These are phyloP conservation scores for Pelmatolapia mariae DNA, from an alignment of 2,113 vertebrate genomes.

Conservation along the genomic window DNA sequence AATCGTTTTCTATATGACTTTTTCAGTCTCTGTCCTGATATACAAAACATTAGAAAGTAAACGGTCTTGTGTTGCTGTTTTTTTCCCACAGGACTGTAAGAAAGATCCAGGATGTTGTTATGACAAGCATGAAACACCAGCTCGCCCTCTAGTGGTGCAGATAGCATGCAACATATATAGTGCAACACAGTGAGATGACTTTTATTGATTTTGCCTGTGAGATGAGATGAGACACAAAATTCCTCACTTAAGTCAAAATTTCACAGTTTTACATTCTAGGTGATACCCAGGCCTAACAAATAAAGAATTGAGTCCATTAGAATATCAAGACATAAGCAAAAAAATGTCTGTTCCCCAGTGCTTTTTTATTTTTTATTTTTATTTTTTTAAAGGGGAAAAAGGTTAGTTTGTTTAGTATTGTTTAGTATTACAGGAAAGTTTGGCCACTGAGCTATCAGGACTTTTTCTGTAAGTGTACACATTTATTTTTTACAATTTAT, in stretches of 20 bases:
- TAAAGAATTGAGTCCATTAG: neutral
- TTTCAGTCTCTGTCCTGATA: neutral
- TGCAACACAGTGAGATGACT: neutral
- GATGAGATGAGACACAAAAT: neutral
- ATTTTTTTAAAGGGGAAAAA: neutral
- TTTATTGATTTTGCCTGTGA: neutral
- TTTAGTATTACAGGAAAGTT: neutral
- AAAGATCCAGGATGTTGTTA: neutral
- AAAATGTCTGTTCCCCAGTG: neutral
- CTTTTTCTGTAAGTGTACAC: neutral
- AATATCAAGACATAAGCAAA: neutral
- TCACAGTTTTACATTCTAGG: neutral
- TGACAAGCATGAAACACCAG: neutral
- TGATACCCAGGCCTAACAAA: neutral
- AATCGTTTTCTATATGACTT: neutral
- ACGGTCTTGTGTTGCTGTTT: neutral
- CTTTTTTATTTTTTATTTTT: neutral
- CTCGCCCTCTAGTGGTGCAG: slow-evolving; percentile 18
- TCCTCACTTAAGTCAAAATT: neutral
- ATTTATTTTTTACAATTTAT: neutral
- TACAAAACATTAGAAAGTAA: neutral
- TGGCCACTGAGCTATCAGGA: neutral
- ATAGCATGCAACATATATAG: neutral
- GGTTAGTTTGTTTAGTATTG: neutral
- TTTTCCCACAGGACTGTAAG: neutral